Evolutionary conservation across 2,797 vertebrate genomes (phyloP).

Genomic region (Tiaroga cobitis): DNA sequence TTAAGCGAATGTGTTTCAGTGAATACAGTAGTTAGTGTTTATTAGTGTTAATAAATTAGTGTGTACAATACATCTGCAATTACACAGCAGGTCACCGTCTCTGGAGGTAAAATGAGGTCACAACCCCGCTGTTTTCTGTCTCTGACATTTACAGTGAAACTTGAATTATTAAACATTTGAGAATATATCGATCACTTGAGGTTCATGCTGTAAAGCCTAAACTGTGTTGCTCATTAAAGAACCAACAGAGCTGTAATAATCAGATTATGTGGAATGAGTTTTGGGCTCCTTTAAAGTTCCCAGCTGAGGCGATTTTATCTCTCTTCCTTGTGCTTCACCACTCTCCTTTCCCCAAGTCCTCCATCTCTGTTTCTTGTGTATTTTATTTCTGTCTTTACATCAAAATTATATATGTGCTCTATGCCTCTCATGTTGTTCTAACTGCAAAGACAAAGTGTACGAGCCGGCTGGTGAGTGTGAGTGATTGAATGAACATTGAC

Average conservation of each 20-base stretch:
- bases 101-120: conserved; percentile 41
- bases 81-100: conserved; percentile 1
- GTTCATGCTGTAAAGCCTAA: conserved; percentile 2
- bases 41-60: conserved; percentile 42
- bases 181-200: conserved; percentile 32
- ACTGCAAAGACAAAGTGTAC: neutral
- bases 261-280: neutral
- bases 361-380: too few species aligned
- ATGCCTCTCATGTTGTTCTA: neutral
- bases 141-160: conserved; percentile 52
- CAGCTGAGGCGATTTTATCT: neutral
- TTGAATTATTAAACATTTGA: conserved; percentile 58
- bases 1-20: neutral
- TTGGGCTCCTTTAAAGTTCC: neutral
- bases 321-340: neutral
- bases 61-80: neutral
- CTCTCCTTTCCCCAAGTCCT: neutral
- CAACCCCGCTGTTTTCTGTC: conserved; percentile 3
- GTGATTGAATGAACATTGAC: neutral
- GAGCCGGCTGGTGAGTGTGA: neutral
- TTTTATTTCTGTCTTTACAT: neutral
- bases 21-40: conserved; percentile 8
- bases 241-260: conserved; percentile 16
- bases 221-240: conserved; percentile 27
- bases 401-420: neutral